Base-by-base conservation (phyloP, 1,140 invertebrate genomes). In the Hyposmocoma kahamanoa region DNA sequence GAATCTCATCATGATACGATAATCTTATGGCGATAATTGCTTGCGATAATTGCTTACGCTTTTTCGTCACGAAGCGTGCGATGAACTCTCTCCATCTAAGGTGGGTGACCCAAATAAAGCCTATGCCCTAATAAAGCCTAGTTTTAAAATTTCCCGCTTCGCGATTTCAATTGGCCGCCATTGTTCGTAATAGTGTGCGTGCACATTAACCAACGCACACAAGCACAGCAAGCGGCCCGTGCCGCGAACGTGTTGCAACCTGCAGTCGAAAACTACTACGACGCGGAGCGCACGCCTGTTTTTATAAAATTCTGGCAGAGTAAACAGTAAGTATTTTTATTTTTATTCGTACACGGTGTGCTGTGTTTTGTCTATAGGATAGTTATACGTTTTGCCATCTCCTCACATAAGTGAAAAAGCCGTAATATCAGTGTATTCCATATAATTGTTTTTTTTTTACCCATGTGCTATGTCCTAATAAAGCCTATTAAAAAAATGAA, bases 291-390 rank as follows among this genome's bases (percentile, higher is more conserved):
- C 36, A 47, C 36, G 53, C 42, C 38, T 38, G 48, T 50, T 47
- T 50, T 56, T 47, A 56, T 51, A 47, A 56, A 51, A 51, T 51
- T 51, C 38, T 39, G 38, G 39, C 30, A 38, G 44, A 50, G 19
- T 44, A 50, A 50, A 51, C 32, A 44, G 48, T 56, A 56, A 51
- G 49, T 51, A 56, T 56, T 47, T 51, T 56, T 47, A 43, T 43
- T 56, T 50, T 4, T 34, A 34, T n/a, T n/a, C 30, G 4, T 34
- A 34, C 30, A 34, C 15, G 3, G 4, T 34, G n/a, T 34, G 30
- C n/a, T 34, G n/a, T 4, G 3, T 34, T 34, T 34, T 4, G n/a
- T n/a, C n/a, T n/a, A n/a, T n/a, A n/a, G n/a, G n/a, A n/a, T n/a
- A n/a, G n/a, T n/a, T n/a, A n/a, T n/a, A n/a, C n/a, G n/a, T n/a